These are phyloP conservation scores for Eidolon dupreanum DNA, from an alignment of 2,797 vertebrate species.

Conservation along the genomic window DNA sequence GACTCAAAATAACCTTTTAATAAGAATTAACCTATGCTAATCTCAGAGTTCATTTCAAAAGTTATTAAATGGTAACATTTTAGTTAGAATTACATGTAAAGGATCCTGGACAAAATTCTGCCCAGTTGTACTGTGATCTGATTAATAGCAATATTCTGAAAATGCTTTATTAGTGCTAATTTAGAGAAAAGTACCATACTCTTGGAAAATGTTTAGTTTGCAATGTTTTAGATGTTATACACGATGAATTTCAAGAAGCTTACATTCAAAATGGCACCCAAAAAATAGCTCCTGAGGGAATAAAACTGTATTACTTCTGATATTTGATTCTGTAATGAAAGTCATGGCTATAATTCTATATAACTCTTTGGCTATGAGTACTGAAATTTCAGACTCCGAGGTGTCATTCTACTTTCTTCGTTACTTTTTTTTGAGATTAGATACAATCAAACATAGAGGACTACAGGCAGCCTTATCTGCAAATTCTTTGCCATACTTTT, in stretches of 20 bases:
- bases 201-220: not conserved
- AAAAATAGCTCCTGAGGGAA: not conserved
- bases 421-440: slow-evolving; percentile 14
- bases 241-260: slow-evolving; percentile 4
- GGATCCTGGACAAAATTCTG: not conserved
- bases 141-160: slow-evolving; percentile 22
- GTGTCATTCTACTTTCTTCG: not conserved
- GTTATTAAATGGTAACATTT: not conserved
- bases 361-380: not conserved
- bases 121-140: not conserved
- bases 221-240: not conserved
- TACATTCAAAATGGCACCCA: slow-evolving; percentile 1
- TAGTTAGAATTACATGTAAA: slow-evolving; percentile 11
- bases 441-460: slow-evolving; percentile 1
- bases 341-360: not conserved
- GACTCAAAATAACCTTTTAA: slow-evolving; percentile 37
- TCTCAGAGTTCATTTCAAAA: slow-evolving; percentile 37
- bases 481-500: slow-evolving; percentile 25
- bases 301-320: not conserved
- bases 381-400: not conserved
- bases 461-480: not conserved
- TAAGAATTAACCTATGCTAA: slow-evolving; percentile 10
- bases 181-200: not conserved
- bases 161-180: not conserved
- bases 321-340: not conserved